Evolutionary conservation across 2,888 invertebrate genomes (phyloP), one percentile per base, ranked within the genome.

Genomic region (Agrotis puta): DNA sequence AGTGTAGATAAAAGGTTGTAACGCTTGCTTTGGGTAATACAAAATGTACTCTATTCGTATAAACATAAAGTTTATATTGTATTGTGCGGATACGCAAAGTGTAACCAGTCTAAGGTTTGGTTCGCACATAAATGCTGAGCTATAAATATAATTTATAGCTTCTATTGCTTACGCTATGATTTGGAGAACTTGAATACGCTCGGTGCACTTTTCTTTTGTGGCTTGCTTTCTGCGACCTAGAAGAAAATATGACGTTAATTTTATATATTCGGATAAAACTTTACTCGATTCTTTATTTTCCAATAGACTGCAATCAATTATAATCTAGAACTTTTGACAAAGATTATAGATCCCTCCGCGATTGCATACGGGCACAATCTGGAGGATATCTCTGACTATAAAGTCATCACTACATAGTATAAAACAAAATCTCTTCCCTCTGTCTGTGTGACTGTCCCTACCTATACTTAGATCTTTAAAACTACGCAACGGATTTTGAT

Each of bases 171-270:
- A 58, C 72, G 88, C 89, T 94, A 97, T 86, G 95, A 97, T 93
- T 97, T 97, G 80, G 97, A 96, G 85, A 97, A 97, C 88, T 97
- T 97, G 88, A 97, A 97, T n/a, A 97, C 97, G 66, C 97, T 96
- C 3, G 96, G 96, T 1, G 96, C 94, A 39, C 96, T 95, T 88
- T 97, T 97, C 91, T 97, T 97, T 76, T 97, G 96, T 14, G 97
- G 97, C 89, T 96, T 97, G 87, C 95, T 97, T 87, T 97, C 97
- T 16, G 97, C 95, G 22, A 97, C 97, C 97, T 97, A 57, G 27
- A 88, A 65, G 95, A 93, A 74, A 64, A 20, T 61, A 2, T 18
- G 39, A 33, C 33, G 1, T 33, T 33, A 7, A 33, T 33, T 33
- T 33, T n/a, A n/a, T n/a, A n/a, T n/a, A n/a, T n/a, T n/a, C n/a